Evolutionary conservation across 2,113 vertebrate species (phyloP).

Genomic region (Triplophysa rosa): DNA sequence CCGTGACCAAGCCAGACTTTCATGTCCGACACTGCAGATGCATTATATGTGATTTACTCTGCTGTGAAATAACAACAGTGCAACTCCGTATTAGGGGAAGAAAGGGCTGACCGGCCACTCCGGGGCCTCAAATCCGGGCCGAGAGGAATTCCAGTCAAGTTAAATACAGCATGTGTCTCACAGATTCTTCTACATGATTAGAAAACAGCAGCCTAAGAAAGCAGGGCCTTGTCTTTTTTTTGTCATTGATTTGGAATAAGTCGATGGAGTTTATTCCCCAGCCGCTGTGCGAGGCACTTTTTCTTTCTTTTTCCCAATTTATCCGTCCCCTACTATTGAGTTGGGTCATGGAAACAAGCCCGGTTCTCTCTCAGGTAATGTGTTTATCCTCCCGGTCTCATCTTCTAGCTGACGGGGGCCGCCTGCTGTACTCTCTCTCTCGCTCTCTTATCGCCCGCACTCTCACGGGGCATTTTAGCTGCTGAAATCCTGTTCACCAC

Average conservation of each 20-base stretch:
- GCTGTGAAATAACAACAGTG: slow-evolving; percentile 62
- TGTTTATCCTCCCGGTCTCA: slow-evolving; percentile 75
- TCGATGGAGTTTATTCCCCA: slow-evolving; percentile 43
- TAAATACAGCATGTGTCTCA: slow-evolving; percentile 50
- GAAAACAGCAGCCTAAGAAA: slow-evolving; percentile 54
- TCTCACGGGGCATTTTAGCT: slow-evolving; percentile 79
- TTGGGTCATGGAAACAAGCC: slow-evolving; percentile 69
- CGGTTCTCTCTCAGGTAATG: slow-evolving; percentile 73
- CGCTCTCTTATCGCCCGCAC: slow-evolving; percentile 77
- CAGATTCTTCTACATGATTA: slow-evolving; percentile 60
- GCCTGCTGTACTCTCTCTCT: slow-evolving; percentile 51
- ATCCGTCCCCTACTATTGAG: slow-evolving; percentile 51
- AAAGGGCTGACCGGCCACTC: slow-evolving; percentile 58
- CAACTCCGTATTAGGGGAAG: slow-evolving; percentile 53
- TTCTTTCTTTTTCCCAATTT: slow-evolving; percentile 23
- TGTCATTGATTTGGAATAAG: slow-evolving; percentile 55
- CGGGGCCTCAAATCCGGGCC: slow-evolving; percentile 56
- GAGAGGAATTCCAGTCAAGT: slow-evolving; percentile 59
- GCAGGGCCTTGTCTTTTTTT: slow-evolving; percentile 60
- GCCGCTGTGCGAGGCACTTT: slow-evolving; percentile 32
- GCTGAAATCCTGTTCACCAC: slow-evolving; percentile 82
- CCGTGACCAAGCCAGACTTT: slow-evolving; percentile 56
- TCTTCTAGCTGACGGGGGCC: slow-evolving; percentile 74
- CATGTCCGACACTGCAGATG: slow-evolving; percentile 57
- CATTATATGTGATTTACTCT: slow-evolving; percentile 65